Base-by-base conservation (phyloP, 2,888 invertebrate genomes). In the Molorchus minor region DNA sequence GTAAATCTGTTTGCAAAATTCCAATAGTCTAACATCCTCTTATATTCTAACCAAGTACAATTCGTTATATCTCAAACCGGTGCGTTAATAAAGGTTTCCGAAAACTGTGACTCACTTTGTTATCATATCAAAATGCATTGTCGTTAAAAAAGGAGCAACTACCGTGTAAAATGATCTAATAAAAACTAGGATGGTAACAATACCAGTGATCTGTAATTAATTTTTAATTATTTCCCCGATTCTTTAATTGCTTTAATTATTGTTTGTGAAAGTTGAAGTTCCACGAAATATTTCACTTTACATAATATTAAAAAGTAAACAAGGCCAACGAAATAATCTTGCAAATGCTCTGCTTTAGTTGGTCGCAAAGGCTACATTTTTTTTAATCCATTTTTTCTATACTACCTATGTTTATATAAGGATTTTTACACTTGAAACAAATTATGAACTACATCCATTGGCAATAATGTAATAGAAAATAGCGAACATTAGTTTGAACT, bases 181-280 rank as follows among this genome's bases (percentile, higher is more conserved):
- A 33, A 33, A 33, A 33, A 33, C 33, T 8, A 7, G 5, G 12
- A 7, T 19, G 49, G 38, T 49, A 49, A 49, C 20, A 38, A 38
- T 49, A n/a, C n/a, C n/a, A n/a, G n/a, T n/a, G n/a, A n/a, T n/a
- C n/a, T n/a, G n/a, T n/a, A n/a, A n/a, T n/a, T n/a, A n/a, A n/a
- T n/a, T n/a, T n/a, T n/a, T n/a, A n/a, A n/a, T n/a, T n/a, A n/a
- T n/a, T n/a, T n/a, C n/a, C n/a, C n/a, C n/a, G n/a, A n/a, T n/a
- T n/a, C n/a, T n/a, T n/a, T n/a, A n/a, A n/a, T n/a, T n/a, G n/a
- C n/a, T n/a, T n/a, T n/a, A n/a, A n/a, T n/a, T n/a, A n/a, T n/a
- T n/a, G 20, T 49, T 49, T 49, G 38, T 35, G 4, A 8, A 38
- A 38, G 33, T 10, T 7, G 3, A 33, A n/a, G 25, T 25, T 5